phyloP scores from a whole-genome alignment of 2,797 vertebrate genomes.

The Amblyraja radiata region DNA sequence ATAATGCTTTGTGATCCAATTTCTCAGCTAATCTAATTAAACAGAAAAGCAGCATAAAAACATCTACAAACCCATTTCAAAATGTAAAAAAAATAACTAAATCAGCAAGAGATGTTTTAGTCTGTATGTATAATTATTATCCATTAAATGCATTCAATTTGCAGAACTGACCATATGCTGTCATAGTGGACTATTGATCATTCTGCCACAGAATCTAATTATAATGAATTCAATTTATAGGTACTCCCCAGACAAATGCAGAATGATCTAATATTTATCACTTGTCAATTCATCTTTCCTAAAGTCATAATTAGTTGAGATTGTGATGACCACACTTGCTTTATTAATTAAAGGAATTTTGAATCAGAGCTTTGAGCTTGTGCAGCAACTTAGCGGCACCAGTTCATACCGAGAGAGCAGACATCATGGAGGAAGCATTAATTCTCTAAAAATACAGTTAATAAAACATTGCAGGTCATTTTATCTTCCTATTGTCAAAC shows the following conservation, averaged over 20 bases:
- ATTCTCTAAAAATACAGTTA: background rate
- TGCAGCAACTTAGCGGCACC: background rate
- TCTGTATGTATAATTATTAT: background rate
- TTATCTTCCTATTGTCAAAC: background rate
- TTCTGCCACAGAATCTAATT: background rate
- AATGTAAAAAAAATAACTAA: background rate
- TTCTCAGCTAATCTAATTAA: background rate
- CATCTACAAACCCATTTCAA: background rate
- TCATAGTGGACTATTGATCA: conserved; percentile 8
- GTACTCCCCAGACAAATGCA: background rate
- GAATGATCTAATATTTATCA: background rate
- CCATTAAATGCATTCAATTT: background rate
- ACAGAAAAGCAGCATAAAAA: background rate
- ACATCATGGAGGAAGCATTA: background rate
- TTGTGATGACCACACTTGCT: background rate
- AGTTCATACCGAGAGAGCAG: background rate
- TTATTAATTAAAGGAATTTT: conserved; percentile 24
- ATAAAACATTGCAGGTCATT: background rate
- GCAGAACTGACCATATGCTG: background rate
- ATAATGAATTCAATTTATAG: conserved; percentile 18
- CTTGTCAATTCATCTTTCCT: background rate
- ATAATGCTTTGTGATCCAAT: too few relatives aligned
- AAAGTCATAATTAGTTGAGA: background rate
- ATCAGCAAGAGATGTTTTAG: background rate
- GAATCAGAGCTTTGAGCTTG: background rate